Conservation (phyloP, 2,888 invertebrate species). For the Parascotia fuliginaria region DNA sequence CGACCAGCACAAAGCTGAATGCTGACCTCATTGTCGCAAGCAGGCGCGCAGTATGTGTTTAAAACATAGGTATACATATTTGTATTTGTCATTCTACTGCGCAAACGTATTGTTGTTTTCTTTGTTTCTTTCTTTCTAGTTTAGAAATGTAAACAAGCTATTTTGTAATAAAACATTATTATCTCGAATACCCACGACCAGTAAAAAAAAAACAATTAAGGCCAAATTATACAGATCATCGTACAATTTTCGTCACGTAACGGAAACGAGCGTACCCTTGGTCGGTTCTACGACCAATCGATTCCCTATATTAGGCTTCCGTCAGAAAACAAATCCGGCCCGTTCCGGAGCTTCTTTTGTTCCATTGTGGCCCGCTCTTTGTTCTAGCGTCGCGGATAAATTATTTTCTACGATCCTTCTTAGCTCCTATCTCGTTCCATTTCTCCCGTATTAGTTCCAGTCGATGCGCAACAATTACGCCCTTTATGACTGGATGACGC, state of each 20-base stretch:
- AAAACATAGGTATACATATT: no score
- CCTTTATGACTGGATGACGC: constrained; percentile 83
- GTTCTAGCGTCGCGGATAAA: constrained; percentile 82
- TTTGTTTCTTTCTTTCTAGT: no score
- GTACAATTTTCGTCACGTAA: constrained; percentile 54
- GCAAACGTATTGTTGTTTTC: no score
- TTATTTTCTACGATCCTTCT: constrained; percentile 83
- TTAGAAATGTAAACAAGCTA: no score
- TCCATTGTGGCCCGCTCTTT: constrained; percentile 78
- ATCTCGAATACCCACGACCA: no score
- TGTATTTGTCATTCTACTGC: no score
- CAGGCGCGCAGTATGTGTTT: no score
- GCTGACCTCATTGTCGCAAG: no score
- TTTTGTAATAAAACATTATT: no score
- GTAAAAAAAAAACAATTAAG: constrained; percentile 28
- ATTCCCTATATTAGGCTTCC: constrained; percentile 80
- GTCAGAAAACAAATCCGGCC: constrained; percentile 77
- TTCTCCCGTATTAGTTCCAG: constrained; percentile 84
- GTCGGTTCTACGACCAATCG: constrained; percentile 74
- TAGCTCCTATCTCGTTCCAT: constrained; percentile 82
- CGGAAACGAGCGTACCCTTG: constrained; percentile 66
- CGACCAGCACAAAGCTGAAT: no score
- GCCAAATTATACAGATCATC: constrained; percentile 38
- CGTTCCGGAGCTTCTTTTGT: constrained; percentile 78
- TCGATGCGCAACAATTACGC: constrained; percentile 84